These are phyloP conservation scores for Cephalopachus bancanus DNA, from an alignment of 2,797 vertebrate genomes.

Conservation along the genomic window DNA sequence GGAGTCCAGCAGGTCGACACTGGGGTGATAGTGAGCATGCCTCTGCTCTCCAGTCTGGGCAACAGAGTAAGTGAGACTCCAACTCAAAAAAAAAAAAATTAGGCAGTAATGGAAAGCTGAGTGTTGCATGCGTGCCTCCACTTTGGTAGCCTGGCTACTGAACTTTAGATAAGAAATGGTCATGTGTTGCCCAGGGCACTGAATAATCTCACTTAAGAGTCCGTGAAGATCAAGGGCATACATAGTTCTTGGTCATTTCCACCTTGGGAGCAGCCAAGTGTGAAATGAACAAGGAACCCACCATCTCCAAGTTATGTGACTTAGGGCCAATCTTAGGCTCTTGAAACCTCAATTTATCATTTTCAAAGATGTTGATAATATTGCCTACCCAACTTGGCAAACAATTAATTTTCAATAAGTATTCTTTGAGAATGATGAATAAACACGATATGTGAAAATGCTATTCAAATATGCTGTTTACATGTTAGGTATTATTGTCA, in stretches of 20 bases:
- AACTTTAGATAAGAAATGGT: too few relatives aligned
- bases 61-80: too few relatives aligned
- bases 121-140: too few relatives aligned
- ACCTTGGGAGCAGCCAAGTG: background rate
- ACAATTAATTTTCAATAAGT: conserved; percentile 9
- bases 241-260: conserved; percentile 16
- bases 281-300: conserved; percentile 48
- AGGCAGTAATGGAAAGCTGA: too few relatives aligned
- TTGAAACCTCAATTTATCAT: conserved; percentile 39
- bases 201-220: too few relatives aligned
- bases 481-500: background rate
- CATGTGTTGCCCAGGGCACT: too few relatives aligned
- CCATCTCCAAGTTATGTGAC: background rate
- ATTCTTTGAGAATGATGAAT: conserved; percentile 41
- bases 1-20: too few relatives aligned
- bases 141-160: too few relatives aligned
- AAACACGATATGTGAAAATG: conserved; percentile 14
- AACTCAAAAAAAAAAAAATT: too few relatives aligned
- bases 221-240: background rate
- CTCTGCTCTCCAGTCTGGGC: too few relatives aligned
- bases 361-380: conserved; percentile 41
- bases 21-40: too few relatives aligned
- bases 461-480: conserved; percentile 11
- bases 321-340: background rate
- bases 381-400: background rate